phyloP scores from a whole-genome alignment of 2,113 vertebrate species.

The Dasyurus viverrinus region DNA sequence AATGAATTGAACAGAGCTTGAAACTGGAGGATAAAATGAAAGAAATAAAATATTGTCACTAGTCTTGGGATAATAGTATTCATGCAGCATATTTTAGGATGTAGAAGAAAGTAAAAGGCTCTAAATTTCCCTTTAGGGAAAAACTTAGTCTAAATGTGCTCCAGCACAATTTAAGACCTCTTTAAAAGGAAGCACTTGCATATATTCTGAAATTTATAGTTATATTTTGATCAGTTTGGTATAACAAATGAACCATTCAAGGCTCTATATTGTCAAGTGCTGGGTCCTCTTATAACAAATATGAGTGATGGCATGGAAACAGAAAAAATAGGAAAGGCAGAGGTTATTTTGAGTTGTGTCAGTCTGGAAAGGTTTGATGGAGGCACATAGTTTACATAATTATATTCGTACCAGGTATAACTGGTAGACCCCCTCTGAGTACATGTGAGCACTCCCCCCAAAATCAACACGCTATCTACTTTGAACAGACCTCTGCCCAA shows the following conservation, averaged over 20 bases:
- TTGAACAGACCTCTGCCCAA: not conserved
- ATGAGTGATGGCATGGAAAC: not conserved
- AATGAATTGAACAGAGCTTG: not conserved
- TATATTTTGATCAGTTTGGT: not conserved
- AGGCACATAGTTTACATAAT: too few species aligned
- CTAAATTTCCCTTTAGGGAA: not conserved
- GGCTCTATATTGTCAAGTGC: not conserved
- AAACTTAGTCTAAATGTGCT: not conserved
- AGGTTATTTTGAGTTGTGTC: not conserved
- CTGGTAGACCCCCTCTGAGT: not conserved
- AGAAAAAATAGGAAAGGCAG: not conserved
- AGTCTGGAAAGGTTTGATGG: not conserved
- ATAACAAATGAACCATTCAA: not conserved
- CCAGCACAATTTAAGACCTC: not conserved
- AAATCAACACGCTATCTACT: not conserved
- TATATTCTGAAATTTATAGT: not conserved
- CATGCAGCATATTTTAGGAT: not conserved
- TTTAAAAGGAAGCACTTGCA: not conserved
- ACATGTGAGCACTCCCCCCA: too few species aligned
- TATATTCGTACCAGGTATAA: not conserved
- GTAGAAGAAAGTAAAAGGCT: not conserved
- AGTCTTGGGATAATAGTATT: not conserved
- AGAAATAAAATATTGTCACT: not conserved
- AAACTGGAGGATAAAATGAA: not conserved
- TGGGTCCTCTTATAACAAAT: not conserved